Conservation (phyloP, 2,888 invertebrate genomes). For the Synanthedon vespiformis region DNA sequence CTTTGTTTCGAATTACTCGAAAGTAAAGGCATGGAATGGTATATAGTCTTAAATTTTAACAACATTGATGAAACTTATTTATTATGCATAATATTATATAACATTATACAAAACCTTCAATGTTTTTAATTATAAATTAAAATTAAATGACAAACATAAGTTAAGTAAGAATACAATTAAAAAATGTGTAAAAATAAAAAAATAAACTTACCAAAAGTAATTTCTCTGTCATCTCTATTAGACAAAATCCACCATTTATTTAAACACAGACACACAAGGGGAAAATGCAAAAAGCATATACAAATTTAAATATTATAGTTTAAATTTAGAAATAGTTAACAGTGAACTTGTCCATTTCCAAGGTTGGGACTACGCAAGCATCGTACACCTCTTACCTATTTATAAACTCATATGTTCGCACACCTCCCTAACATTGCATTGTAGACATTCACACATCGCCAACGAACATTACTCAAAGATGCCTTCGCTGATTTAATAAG, state of each 20-base stretch:
- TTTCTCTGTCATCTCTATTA: neutral
- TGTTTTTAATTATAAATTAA: too few relatives aligned
- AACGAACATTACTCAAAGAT: neutral
- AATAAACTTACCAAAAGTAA: neutral
- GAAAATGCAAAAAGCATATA: neutral
- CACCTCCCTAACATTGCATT: neutral
- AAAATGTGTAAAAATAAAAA: too few relatives aligned
- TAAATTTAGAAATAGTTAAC: neutral
- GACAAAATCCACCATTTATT: neutral
- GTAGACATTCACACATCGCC: neutral
- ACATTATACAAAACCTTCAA: too few relatives aligned
- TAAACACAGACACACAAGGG: neutral
- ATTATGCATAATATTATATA: too few relatives aligned
- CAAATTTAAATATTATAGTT: conserved; percentile 1
- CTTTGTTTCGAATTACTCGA: too few relatives aligned
- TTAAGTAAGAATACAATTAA: too few relatives aligned
- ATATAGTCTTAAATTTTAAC: too few relatives aligned
- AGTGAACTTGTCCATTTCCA: conserved; percentile 49
- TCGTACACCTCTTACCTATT: conserved; percentile 51
- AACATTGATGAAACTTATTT: too few relatives aligned
- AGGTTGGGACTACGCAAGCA: conserved; percentile 49
- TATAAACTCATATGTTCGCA: conserved; percentile 44
- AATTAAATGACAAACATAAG: too few relatives aligned
- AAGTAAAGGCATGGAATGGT: too few relatives aligned
- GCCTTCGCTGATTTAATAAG: neutral